phyloP scores from a whole-genome alignment of 2,113 vertebrate genomes.

The Sphaerodactylus townsendi region DNA sequence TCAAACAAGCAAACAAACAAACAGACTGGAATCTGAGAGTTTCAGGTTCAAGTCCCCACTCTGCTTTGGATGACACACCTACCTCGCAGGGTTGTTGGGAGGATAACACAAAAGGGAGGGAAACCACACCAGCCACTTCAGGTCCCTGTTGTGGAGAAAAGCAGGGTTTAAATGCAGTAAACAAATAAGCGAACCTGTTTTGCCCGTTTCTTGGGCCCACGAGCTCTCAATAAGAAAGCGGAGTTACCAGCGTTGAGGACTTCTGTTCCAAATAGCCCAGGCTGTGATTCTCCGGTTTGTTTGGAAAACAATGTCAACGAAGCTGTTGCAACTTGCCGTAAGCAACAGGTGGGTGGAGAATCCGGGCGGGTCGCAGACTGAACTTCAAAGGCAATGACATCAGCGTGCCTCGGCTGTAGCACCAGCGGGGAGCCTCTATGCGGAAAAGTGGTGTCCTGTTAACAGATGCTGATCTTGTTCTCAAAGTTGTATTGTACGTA shows the following conservation, averaged over 20 bases:
- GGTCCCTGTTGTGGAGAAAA: not conserved
- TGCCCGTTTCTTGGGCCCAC: not conserved
- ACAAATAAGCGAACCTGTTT: not conserved
- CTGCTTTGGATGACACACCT: not conserved
- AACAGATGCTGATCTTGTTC: conserved; percentile 67
- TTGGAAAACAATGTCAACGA: not conserved
- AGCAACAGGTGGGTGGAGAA: conserved; percentile 54
- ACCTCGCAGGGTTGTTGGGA: not conserved
- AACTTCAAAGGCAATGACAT: conserved; percentile 54
- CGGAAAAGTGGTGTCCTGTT: conserved; percentile 62
- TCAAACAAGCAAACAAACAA: too few relatives aligned
- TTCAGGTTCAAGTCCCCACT: not conserved
- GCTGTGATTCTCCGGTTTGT: conserved; percentile 48
- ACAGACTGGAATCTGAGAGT: not conserved
- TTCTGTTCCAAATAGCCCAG: conserved; percentile 39
- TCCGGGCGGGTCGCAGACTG: conserved; percentile 31
- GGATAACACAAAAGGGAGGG: not conserved
- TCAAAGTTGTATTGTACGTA: conserved; percentile 66
- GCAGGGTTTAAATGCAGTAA: not conserved
- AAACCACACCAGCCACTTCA: not conserved
- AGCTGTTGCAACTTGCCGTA: conserved; percentile 24
- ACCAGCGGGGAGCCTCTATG: conserved; percentile 21
- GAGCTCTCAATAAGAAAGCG: conserved; percentile 43
- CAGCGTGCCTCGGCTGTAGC: conserved; percentile 20
- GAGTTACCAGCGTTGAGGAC: conserved; percentile 29